Evolutionary conservation across 2,797 vertebrate genomes (phyloP).

Genomic region (Diceros bicornis): DNA sequence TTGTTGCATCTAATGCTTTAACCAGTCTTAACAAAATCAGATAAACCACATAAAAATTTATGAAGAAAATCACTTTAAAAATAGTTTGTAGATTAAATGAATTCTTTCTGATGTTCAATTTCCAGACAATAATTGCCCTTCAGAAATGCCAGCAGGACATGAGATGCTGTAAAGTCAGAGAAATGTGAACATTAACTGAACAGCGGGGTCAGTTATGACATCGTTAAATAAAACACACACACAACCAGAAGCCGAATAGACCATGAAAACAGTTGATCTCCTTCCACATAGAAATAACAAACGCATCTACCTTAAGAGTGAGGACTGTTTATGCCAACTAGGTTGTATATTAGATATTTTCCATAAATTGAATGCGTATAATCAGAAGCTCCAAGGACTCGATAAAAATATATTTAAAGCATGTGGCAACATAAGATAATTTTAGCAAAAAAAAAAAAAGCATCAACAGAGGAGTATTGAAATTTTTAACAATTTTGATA

Average conservation of each 20-base stretch:
- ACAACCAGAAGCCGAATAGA: conserved; percentile 53
- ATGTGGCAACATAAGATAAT: conserved; percentile 24
- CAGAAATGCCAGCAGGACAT: conserved; percentile 68
- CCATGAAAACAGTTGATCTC: conserved; percentile 66
- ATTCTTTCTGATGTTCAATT: conserved; percentile 69
- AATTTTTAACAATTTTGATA: background rate
- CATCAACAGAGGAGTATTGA: background rate
- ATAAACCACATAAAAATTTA: conserved; percentile 64
- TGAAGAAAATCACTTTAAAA: conserved; percentile 72
- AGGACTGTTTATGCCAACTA: conserved; percentile 1
- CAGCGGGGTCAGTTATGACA: conserved; percentile 51
- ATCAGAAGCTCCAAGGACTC: conserved; percentile 10
- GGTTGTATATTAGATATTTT: conserved; percentile 13
- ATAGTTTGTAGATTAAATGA: conserved; percentile 69
- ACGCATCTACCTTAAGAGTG: background rate
- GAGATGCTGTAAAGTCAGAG: conserved; percentile 68
- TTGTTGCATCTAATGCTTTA: background rate
- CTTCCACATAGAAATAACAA: conserved; percentile 23
- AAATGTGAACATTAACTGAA: conserved; percentile 62
- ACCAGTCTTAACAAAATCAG: background rate
- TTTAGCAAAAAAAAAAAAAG: background rate
- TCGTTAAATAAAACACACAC: conserved; percentile 72
- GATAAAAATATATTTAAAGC: conserved; percentile 19
- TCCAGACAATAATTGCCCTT: conserved; percentile 72
- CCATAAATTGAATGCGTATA: background rate